phyloP scores from a whole-genome alignment of 2,888 invertebrate genomes.

The Xestia sexstrigata region DNA sequence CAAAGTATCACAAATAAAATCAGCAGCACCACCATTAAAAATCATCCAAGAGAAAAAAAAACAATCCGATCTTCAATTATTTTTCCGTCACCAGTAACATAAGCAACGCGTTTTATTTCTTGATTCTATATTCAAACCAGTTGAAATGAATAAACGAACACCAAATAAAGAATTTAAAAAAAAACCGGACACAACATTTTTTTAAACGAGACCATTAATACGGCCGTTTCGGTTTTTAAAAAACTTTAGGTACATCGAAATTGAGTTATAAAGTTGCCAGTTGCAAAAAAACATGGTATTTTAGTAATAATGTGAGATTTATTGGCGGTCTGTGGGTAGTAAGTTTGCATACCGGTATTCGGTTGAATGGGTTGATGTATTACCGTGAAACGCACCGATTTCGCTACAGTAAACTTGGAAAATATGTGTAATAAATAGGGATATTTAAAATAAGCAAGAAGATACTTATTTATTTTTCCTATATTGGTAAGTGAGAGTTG shows the following conservation, averaged over 20 bases:
- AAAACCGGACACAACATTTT: slow-evolving; percentile 12
- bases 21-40: slow-evolving; percentile 15
- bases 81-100: slow-evolving; percentile 30
- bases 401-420: neutral
- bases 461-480: neutral
- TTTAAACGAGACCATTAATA: slow-evolving; percentile 37
- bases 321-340: slow-evolving; percentile 59
- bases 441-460: neutral
- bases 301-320: slow-evolving; percentile 74
- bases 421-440: slow-evolving; percentile 11
- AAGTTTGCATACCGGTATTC: slow-evolving; percentile 65
- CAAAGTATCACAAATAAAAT: slow-evolving; percentile 23
- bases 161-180: slow-evolving; percentile 23
- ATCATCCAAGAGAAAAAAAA: neutral
- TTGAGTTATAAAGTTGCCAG: slow-evolving; percentile 73
- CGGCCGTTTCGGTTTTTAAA: slow-evolving; percentile 16
- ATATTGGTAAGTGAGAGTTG: neutral
- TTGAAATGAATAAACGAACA: slow-evolving; percentile 28
- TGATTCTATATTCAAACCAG: slow-evolving; percentile 49
- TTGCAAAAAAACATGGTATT: slow-evolving; percentile 65
- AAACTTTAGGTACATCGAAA: slow-evolving; percentile 67
- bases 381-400: slow-evolving; percentile 34
- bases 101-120: slow-evolving; percentile 56
- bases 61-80: slow-evolving; percentile 25
- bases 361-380: slow-evolving; percentile 65